A percentile compares a stretch with the other conserved stretches of the same genome.
phyloP scores from a whole-genome alignment of 2,113 vertebrate species.

The Holacanthus passer region DNA sequence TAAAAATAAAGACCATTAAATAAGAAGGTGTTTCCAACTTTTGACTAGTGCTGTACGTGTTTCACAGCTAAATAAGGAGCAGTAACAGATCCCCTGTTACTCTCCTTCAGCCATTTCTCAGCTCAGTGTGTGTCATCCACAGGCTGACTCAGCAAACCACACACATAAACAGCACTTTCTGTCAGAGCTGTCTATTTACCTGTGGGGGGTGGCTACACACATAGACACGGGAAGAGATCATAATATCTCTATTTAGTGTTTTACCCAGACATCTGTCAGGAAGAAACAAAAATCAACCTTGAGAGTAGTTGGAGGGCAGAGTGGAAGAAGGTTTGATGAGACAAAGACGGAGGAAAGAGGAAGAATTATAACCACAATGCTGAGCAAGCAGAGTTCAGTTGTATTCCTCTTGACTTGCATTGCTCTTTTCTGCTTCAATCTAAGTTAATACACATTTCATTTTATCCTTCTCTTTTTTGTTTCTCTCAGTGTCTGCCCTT shows the following conservation, averaged over 20 bases:
- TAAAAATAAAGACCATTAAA: no score
- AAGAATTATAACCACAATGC: constrained; percentile 47
- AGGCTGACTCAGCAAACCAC: constrained; percentile 62
- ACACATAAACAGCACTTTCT: constrained; percentile 32
- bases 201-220: constrained; percentile 21
- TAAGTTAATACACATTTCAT: constrained; percentile 51
- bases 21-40: no score
- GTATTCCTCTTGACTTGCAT: constrained; percentile 27
- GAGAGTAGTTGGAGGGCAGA: constrained; percentile 48
- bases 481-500: constrained; percentile 45
- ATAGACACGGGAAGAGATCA: constrained; percentile 14
- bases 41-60: no score
- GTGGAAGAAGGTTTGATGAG: constrained; percentile 35
- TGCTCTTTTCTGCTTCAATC: constrained; percentile 37
- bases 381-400: constrained; percentile 59
- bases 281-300: constrained; percentile 56
- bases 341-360: constrained; percentile 34
- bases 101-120: constrained; percentile 34
- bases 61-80: background rate
- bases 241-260: constrained; percentile 45
- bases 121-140: constrained; percentile 49
- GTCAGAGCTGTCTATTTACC: constrained; percentile 45
- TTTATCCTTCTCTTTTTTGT: constrained; percentile 30
- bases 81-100: constrained; percentile 24
- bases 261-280: constrained; percentile 44